These are phyloP conservation scores for Macrobrachium rosenbergii DNA, from an alignment of 1,140 invertebrate species.

Conservation along the genomic window DNA sequence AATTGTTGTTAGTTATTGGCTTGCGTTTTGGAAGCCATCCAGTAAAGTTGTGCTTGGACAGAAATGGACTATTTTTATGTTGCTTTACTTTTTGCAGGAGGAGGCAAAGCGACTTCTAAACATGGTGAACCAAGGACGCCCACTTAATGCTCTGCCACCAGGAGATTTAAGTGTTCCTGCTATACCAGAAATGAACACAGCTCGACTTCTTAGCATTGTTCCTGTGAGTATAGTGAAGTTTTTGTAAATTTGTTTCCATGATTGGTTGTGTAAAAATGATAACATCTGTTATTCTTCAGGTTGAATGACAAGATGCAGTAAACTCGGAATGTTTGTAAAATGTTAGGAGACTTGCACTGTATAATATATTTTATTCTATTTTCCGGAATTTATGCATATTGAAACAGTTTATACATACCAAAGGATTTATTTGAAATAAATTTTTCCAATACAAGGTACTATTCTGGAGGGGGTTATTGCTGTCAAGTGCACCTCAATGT, in stretches of 20 bases:
- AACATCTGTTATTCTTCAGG: not conserved
- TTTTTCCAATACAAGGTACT: no score
- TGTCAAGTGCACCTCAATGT: no score
- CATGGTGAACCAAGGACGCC: constrained; percentile 47
- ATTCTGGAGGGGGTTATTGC: no score
- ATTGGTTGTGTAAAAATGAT: not conserved
- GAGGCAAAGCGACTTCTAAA: constrained; percentile 34
- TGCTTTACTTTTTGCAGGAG: constrained; percentile 29
- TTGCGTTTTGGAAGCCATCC: not conserved
- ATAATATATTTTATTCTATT: no score
- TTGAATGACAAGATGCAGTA: no score
- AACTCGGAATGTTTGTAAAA: no score
- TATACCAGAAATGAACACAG: constrained; percentile 26
- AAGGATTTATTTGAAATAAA: no score
- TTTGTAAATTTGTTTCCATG: not conserved
- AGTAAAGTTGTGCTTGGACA: no score
- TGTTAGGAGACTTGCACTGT: no score
- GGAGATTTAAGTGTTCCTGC: constrained; percentile 41
- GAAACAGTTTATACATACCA: no score
- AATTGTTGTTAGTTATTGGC: not conserved
- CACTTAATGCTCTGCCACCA: constrained; percentile 47
- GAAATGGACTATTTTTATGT: not conserved
- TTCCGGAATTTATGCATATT: no score
- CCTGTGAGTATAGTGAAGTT: constrained; percentile 4
- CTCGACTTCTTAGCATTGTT: constrained; percentile 18